Conservation (phyloP, 2,888 invertebrate species). For the Polyploca ridens region DNA sequence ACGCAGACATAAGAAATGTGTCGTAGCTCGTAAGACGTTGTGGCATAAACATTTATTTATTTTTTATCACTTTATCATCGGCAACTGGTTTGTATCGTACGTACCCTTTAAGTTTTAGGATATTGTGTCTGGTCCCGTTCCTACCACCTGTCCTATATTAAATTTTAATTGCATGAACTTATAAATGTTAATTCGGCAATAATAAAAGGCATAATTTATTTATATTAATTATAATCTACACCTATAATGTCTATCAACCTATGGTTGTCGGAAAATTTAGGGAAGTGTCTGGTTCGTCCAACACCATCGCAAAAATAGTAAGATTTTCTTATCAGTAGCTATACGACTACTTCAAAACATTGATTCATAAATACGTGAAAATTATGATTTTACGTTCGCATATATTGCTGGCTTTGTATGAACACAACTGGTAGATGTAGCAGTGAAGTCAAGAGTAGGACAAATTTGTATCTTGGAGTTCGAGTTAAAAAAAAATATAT, state of each 20-base stretch:
- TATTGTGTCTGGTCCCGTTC: not conserved
- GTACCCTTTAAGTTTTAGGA: not conserved
- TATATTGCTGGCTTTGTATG: too few relatives aligned
- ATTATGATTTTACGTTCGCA: too few relatives aligned
- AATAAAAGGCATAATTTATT: not conserved
- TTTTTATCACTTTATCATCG: not conserved
- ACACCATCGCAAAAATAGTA: too few relatives aligned
- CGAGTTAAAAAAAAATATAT: too few relatives aligned
- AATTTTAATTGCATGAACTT: constrained; percentile 1
- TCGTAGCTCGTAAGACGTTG: not conserved
- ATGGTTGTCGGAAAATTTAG: not conserved
- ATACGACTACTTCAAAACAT: too few relatives aligned
- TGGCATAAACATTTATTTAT: not conserved
- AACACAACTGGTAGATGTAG: too few relatives aligned
- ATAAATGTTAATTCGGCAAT: not conserved
- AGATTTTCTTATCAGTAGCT: not conserved
- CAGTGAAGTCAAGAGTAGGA: too few relatives aligned
- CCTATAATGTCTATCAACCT: too few relatives aligned
- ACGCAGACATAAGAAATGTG: constrained; percentile 6
- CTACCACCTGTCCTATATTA: not conserved
- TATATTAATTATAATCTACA: not conserved
- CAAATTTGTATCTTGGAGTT: too few relatives aligned
- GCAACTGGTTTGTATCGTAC: not conserved
- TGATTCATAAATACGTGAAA: too few relatives aligned
- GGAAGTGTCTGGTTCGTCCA: not conserved